Base-by-base conservation (phyloP, 2,888 invertebrate species). In the Emmelina monodactyla region DNA sequence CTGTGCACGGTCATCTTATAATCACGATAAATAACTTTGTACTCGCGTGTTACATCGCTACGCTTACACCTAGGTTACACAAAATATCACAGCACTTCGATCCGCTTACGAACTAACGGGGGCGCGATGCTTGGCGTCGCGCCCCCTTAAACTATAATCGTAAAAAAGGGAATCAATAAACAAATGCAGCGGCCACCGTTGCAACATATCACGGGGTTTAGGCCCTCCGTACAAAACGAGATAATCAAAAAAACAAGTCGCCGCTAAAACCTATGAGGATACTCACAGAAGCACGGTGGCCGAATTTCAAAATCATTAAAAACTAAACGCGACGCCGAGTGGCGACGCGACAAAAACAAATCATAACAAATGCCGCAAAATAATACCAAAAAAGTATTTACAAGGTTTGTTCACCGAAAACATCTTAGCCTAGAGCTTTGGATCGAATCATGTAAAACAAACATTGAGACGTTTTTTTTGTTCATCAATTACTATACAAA, bases 11-110 rank as follows among this genome's bases (percentile, higher is more conserved):
- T 40, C 42, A 45, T 43, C 45, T 43, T 42, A 46, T 48, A 42
- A 46, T 47, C 55, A 44, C 53, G 53, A 61, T 62, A 57, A 58
- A 62, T 64, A 59, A 62, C 62, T 69, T 69, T 73, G 73, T 76
- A 76, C 75, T 69, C 63, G 52, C 64, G 52, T 64, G 53, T 65
- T 65, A 65, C 64, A 53, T 58, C 61, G 51, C 59, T 64, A 64
- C 53, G 39, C 72, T 72, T 72, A 73, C 53, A 54, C n/a, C 67
- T 75, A 75, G 66, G 71, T 73, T 78, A 78, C 72, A 78, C 73
- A 72, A 78, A 78, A 79, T 79, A 79, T 79, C 78, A 79, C 78
- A 79, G 78, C 78, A 78, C 76, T 68, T 78, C 78, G 76, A 76
- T 79, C 73, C 75, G 62, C 78, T 78, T 78, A 78, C 65, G n/a